Conservation (phyloP, 2,113 vertebrate genomes). For the Burhinus bistriatus region DNA sequence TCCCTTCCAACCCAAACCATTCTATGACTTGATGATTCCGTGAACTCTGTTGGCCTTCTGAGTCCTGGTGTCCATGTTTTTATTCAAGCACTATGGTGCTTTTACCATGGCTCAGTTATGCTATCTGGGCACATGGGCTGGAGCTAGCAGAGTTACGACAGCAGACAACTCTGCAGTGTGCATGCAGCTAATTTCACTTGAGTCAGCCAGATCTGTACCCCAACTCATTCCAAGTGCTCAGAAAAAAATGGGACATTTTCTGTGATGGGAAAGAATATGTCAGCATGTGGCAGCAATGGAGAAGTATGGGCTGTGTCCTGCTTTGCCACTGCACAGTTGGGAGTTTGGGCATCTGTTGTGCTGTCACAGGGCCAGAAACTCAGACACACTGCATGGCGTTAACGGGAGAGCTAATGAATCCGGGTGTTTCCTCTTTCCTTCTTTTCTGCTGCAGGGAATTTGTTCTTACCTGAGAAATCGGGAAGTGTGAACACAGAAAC, state of each 20-base stretch:
- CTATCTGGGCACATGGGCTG: not conserved
- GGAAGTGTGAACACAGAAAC: not conserved
- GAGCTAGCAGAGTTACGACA: not conserved
- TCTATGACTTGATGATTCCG: not conserved
- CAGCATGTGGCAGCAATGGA: rapidly evolving
- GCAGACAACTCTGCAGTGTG: not conserved
- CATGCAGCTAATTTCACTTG: not conserved
- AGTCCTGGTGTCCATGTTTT: not conserved
- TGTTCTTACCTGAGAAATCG: not conserved
- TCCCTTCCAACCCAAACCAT: not conserved
- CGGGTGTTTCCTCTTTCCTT: not conserved
- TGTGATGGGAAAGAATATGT: not conserved
- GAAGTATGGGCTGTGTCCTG: not conserved
- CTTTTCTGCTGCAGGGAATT: not conserved
- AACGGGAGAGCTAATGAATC: rapidly evolving
- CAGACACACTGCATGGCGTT: not conserved
- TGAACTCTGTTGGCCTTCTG: not conserved
- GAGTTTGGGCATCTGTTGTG: not conserved
- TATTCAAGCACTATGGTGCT: rapidly evolving
- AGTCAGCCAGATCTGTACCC: not conserved
- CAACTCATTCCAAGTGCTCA: not conserved
- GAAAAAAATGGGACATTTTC: not conserved
- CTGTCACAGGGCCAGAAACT: conserved; percentile 28
- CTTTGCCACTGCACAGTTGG: not conserved
- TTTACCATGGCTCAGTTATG: not conserved